Conservation (phyloP, 2,113 vertebrate genomes). For the Vulpes vulpes region DNA sequence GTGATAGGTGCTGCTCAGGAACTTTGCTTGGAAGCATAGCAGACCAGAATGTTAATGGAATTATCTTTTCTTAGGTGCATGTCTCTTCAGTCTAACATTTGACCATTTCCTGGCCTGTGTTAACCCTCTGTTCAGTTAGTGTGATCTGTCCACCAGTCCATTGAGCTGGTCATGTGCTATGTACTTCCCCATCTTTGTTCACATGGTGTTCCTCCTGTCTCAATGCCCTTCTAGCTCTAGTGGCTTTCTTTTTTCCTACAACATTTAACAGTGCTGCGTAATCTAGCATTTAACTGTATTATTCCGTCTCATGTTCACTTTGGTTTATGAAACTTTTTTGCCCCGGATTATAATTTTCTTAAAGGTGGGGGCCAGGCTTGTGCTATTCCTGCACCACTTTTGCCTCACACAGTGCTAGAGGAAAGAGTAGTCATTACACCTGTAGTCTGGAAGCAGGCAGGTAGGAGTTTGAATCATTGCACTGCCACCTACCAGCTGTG, state of each 20-base stretch:
- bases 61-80: background rate
- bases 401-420: background rate
- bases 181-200: background rate
- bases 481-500: background rate
- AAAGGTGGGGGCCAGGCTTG: background rate
- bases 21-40: background rate
- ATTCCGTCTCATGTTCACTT: background rate
- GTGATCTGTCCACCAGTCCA: background rate
- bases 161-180: background rate
- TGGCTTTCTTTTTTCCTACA: background rate
- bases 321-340: background rate
- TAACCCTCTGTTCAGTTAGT: background rate
- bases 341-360: background rate
- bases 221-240: background rate
- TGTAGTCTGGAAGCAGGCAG: background rate
- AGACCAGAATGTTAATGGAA: background rate
- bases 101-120: background rate
- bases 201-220: background rate
- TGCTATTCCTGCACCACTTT: background rate
- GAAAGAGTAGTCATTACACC: background rate
- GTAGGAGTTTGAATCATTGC: background rate
- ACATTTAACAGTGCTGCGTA: background rate
- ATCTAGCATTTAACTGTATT: background rate
- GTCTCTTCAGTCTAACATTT: background rate
- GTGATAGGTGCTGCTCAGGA: background rate